These are phyloP conservation scores for Platycheirus albimanus DNA, from an alignment of 2,888 invertebrate species.

Conservation along the genomic window DNA sequence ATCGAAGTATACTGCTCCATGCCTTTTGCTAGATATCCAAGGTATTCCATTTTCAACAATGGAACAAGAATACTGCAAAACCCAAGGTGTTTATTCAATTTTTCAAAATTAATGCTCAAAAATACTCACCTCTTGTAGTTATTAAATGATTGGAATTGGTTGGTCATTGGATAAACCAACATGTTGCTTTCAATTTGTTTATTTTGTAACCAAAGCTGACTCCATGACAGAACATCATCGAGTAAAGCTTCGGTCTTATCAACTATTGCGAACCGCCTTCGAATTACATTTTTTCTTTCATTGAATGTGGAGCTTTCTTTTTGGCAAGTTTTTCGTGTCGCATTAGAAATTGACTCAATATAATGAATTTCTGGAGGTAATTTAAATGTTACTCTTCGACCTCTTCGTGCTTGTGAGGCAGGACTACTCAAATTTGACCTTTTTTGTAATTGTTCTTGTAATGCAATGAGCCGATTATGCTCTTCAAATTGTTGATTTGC, in stretches of 20 bases:
- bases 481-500: conserved; percentile 26
- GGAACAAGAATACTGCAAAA: conserved; percentile 78
- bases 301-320: conserved; percentile 76
- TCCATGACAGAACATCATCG: conserved; percentile 86
- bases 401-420: too few relatives aligned
- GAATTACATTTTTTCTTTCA: conserved; percentile 76
- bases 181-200: conserved; percentile 83
- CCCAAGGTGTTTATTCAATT: not conserved
- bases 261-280: conserved; percentile 67
- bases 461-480: not conserved
- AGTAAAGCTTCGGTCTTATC: conserved; percentile 83
- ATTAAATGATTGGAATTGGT: conserved; percentile 84
- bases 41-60: conserved; percentile 80
- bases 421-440: too few relatives aligned
- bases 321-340: conserved; percentile 74
- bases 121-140: conserved; percentile 85
- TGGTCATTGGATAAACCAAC: conserved; percentile 84
- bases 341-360: conserved; percentile 76
- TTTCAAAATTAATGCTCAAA: conserved; percentile 1
- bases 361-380: conserved; percentile 75
- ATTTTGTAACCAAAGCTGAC: conserved; percentile 86
- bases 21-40: conserved; percentile 78
- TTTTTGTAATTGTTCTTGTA: not conserved
- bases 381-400: conserved; percentile 77
- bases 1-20: conserved; percentile 62